Conservation (phyloP, 1,140 invertebrate genomes). For the Orussus abietinus region DNA sequence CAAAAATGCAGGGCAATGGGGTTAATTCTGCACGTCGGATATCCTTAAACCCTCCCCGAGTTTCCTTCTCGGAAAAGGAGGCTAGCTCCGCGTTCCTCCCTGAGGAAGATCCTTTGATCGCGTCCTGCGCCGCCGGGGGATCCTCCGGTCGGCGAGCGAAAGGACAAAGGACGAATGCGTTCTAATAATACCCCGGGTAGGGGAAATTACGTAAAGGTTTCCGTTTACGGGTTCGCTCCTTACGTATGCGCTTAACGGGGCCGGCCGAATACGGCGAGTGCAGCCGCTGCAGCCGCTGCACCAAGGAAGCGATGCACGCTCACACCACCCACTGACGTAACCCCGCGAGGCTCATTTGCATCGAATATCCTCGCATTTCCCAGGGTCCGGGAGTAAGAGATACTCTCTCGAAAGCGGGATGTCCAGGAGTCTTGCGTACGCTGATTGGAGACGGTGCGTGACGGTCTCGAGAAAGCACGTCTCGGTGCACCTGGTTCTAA, state of each 20-base stretch:
- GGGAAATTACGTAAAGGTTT: neutral
- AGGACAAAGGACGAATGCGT: neutral
- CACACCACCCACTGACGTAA: constrained; percentile 21
- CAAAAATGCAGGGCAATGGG: too few relatives aligned
- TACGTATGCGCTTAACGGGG: too few relatives aligned
- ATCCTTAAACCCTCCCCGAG: too few relatives aligned
- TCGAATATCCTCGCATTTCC: constrained; percentile 31
- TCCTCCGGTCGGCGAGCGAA: neutral
- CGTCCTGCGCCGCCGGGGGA: too few relatives aligned
- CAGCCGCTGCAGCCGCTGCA: neutral
- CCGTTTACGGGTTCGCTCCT: neutral
- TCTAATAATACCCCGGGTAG: neutral
- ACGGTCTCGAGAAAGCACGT: too few relatives aligned
- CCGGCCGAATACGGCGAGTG: neutral
- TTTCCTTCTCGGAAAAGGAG: too few relatives aligned
- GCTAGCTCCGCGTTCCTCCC: too few relatives aligned
- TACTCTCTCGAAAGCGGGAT: constrained; percentile 16
- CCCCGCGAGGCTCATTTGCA: constrained; percentile 27
- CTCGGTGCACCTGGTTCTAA: too few relatives aligned
- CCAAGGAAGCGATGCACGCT: neutral
- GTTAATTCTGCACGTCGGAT: too few relatives aligned
- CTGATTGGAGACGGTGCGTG: too few relatives aligned
- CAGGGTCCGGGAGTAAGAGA: constrained; percentile 20
- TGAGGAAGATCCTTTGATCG: too few relatives aligned
- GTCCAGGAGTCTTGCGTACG: constrained; percentile 19